Evolutionary conservation across 2,888 invertebrate genomes (phyloP).

Genomic region (Latrodectus hesperus): DNA sequence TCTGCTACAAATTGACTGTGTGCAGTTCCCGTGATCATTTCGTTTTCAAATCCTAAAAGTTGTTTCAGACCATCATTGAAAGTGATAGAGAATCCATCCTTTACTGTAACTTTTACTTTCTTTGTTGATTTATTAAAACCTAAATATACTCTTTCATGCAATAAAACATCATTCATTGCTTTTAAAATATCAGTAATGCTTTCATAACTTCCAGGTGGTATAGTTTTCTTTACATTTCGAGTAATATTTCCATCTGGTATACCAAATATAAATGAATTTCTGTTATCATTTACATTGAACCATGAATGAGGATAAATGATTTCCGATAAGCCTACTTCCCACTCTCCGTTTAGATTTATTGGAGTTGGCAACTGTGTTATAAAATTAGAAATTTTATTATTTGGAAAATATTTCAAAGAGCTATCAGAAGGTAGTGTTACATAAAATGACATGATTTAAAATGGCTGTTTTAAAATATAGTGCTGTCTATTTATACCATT

Average conservation of each 20-base stretch:
- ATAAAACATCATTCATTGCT: neutral
- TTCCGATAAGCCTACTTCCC: slow-evolving; percentile 71
- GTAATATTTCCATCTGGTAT: slow-evolving; percentile 7
- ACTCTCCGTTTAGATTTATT: slow-evolving; percentile 71
- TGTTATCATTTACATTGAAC: slow-evolving; percentile 3
- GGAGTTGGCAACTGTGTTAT: slow-evolving; percentile 71
- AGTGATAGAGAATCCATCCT: neutral
- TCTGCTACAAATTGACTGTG: slow-evolving; percentile 16
- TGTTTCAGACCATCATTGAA: slow-evolving; percentile 7
- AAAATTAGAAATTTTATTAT: slow-evolving; percentile 72
- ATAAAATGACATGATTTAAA: no score
- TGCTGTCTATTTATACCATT: neutral
- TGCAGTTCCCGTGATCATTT: neutral
- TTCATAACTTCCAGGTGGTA: slow-evolving; percentile 28
- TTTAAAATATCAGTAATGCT: slow-evolving; percentile 11
- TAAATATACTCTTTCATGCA: neutral
- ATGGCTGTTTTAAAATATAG: no score
- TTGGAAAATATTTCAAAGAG: slow-evolving; percentile 16
- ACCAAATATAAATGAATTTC: slow-evolving; percentile 6
- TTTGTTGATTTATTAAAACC: slow-evolving; percentile 3
- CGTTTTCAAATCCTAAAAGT: slow-evolving; percentile 17
- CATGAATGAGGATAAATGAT: slow-evolving; percentile 60
- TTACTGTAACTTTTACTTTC: neutral
- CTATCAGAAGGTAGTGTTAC: no score
- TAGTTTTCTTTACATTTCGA: neutral